Conservation (phyloP, 2,888 invertebrate genomes). For the Saturnia pavonia region DNA sequence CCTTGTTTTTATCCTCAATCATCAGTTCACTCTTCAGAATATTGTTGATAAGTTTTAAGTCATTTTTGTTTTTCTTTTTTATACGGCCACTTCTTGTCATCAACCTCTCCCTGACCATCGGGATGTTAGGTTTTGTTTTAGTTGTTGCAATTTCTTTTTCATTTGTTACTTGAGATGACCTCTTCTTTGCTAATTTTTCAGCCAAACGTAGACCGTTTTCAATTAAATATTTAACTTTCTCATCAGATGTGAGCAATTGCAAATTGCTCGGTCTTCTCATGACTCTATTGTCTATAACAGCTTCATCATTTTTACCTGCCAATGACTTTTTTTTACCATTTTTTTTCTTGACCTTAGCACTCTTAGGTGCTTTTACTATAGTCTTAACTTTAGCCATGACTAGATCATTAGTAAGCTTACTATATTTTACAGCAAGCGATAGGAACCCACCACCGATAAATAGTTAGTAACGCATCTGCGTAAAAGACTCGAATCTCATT, state of each 20-base stretch:
- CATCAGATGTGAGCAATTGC: conserved; percentile 41
- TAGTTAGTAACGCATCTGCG: conserved; percentile 55
- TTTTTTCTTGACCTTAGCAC: conserved; percentile 47
- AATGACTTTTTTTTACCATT: conserved; percentile 55
- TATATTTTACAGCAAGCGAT: conserved; percentile 49
- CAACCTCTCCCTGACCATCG: conserved; percentile 24
- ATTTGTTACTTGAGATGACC: conserved; percentile 23
- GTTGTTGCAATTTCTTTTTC: conserved; percentile 13
- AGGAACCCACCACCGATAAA: conserved; percentile 66
- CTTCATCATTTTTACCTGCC: conserved; percentile 47
- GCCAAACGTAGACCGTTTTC: conserved; percentile 48
- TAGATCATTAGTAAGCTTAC: conserved; percentile 61
- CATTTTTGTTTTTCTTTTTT: conserved; percentile 46
- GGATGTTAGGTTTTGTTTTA: not conserved
- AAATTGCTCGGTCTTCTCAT: conserved; percentile 42
- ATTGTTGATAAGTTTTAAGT: conserved; percentile 54
- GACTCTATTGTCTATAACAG: conserved; percentile 30
- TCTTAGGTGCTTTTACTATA: conserved; percentile 62
- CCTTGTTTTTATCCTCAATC: conserved; percentile 44
- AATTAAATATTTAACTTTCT: conserved; percentile 45
- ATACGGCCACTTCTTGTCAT: conserved; percentile 48
- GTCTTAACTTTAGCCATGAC: conserved; percentile 72
- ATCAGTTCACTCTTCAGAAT: conserved; percentile 66
- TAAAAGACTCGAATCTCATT: conserved; percentile 46
- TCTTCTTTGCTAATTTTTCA: conserved; percentile 35